A percentile compares a stretch with the other conserved stretches of the same genome.
phyloP scores from a whole-genome alignment of 2,797 vertebrate species.

The Sebastes trivittatus region DNA sequence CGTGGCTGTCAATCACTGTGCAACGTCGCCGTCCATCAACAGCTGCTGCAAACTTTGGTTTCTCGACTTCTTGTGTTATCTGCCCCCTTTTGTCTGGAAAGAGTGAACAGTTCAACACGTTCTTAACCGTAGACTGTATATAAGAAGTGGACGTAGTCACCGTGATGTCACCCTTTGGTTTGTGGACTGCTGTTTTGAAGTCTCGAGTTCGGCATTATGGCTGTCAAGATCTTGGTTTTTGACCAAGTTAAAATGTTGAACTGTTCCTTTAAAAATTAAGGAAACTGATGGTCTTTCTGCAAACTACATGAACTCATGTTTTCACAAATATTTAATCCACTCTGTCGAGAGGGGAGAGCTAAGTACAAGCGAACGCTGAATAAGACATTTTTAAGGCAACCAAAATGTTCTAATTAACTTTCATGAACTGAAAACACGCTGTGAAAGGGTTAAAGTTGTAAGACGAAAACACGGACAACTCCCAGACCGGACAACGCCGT shows the following conservation, averaged over 20 bases:
- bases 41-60: background rate
- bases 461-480: background rate
- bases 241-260: no score
- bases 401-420: background rate
- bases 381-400: background rate
- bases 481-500: no score
- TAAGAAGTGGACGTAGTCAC: background rate
- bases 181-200: background rate
- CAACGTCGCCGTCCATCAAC: slow-evolving; percentile 8
- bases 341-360: background rate
- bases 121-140: background rate
- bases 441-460: background rate
- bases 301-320: no score
- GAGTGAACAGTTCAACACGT: background rate
- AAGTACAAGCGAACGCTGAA: background rate
- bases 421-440: background rate
- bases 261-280: no score
- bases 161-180: rapidly evolving
- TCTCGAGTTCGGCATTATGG: background rate
- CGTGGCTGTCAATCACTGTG: background rate
- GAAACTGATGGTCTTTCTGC: no score
- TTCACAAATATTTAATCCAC: no score
- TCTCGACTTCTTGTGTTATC: slow-evolving; percentile 1
- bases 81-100: background rate
- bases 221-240: background rate